These are phyloP conservation scores for Ctenosaura bakeri DNA, from an alignment of 2,797 vertebrate genomes.

Conservation along the genomic window DNA sequence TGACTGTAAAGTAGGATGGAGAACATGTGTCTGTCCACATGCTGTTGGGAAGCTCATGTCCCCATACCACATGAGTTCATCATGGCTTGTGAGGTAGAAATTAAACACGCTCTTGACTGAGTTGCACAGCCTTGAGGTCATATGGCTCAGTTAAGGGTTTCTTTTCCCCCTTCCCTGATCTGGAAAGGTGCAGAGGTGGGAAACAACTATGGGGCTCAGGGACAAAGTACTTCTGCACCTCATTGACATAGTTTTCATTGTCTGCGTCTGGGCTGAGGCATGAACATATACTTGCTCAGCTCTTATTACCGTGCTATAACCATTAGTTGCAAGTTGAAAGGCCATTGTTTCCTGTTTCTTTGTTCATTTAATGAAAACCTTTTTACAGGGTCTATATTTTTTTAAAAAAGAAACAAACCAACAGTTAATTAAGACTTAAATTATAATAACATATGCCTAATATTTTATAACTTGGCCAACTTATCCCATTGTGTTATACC, in stretches of 20 bases:
- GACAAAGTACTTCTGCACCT: neutral
- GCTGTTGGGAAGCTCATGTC: neutral
- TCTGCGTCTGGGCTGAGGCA: neutral
- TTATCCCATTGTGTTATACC: neutral
- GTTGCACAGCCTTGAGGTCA: neutral
- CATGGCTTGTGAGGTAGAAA: neutral
- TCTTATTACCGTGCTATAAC: neutral
- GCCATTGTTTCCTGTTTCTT: neutral
- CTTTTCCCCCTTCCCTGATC: neutral
- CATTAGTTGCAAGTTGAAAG: neutral
- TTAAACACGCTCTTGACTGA: neutral
- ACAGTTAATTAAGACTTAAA: neutral
- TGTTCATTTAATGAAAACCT: neutral
- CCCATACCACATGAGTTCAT: neutral
- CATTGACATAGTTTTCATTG: neutral
- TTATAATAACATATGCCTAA: neutral
- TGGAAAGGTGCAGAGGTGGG: neutral
- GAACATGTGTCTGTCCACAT: neutral
- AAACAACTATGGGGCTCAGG: neutral
- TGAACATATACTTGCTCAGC: neutral
- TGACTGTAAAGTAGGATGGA: neutral
- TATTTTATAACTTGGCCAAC: neutral
- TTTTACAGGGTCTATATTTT: neutral
- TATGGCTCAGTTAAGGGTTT: neutral
- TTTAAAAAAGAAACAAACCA: neutral